Conservation (phyloP, 2,113 vertebrate species). For the Elanus axillaris region DNA sequence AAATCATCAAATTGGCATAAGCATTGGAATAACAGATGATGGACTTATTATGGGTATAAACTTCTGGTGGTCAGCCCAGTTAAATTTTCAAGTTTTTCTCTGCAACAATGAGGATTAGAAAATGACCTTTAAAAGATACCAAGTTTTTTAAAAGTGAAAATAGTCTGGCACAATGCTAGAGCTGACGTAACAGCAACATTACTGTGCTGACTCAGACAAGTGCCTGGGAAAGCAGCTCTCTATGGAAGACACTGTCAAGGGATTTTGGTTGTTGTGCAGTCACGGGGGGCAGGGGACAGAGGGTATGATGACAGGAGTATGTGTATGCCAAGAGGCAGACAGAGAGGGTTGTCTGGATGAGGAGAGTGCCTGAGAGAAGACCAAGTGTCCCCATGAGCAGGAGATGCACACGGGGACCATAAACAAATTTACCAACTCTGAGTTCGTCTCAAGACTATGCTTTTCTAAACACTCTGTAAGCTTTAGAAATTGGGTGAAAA, state of each 20-base stretch:
- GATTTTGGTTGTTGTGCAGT: not conserved
- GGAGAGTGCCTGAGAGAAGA: not conserved
- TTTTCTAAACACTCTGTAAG: not conserved
- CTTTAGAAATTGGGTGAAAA: not conserved
- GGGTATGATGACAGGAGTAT: no score
- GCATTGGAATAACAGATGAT: not conserved
- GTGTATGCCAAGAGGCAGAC: not conserved
- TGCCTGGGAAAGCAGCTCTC: not conserved
- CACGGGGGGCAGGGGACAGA: no score
- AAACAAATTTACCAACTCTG: not conserved
- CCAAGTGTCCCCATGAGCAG: not conserved
- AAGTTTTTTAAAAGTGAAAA: not conserved
- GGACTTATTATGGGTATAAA: not conserved
- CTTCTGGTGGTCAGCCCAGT: not conserved
- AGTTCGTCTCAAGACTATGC: not conserved
- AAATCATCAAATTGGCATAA: not conserved
- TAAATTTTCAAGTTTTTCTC: not conserved
- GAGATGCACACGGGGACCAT: not conserved
- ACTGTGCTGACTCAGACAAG: not conserved
- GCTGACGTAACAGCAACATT: not conserved
- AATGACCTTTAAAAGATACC: not conserved
- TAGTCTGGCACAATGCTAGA: not conserved
- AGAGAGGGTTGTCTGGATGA: not conserved
- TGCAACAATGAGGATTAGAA: not conserved
- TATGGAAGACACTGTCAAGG: not conserved